Conservation (phyloP, 2,888 invertebrate species). For the Ctena decussata region DNA sequence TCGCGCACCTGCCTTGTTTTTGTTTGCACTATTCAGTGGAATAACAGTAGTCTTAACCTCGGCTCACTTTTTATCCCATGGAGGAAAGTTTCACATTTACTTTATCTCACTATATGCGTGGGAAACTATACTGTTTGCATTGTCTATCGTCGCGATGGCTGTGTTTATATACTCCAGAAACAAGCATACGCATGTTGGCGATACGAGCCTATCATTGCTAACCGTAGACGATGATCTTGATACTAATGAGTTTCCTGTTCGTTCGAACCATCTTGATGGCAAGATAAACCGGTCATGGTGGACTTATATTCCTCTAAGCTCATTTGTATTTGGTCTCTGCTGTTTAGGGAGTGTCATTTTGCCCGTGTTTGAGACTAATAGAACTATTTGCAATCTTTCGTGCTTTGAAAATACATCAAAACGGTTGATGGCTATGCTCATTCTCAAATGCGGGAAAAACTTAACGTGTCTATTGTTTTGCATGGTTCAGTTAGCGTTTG, state of each 20-base stretch:
- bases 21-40: background rate
- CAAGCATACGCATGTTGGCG: background rate
- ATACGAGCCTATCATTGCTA: background rate
- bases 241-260: background rate
- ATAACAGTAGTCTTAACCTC: background rate
- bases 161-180: background rate
- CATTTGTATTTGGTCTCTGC: background rate
- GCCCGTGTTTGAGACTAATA: constrained; percentile 2
- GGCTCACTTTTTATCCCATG: background rate
- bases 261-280: background rate
- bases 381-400: background rate
- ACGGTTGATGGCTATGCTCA: background rate
- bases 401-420: background rate
- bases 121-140: background rate
- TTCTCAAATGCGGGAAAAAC: background rate
- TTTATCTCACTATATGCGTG: background rate
- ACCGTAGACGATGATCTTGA: background rate
- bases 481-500: background rate
- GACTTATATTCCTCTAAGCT: background rate
- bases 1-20: background rate
- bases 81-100: background rate
- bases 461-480: background rate
- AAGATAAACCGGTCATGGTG: background rate
- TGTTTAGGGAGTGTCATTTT: background rate
- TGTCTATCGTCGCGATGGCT: background rate